Conservation (phyloP, 35 echinoderm and acorn worm genomes). For the Acanthaster planci region DNA sequence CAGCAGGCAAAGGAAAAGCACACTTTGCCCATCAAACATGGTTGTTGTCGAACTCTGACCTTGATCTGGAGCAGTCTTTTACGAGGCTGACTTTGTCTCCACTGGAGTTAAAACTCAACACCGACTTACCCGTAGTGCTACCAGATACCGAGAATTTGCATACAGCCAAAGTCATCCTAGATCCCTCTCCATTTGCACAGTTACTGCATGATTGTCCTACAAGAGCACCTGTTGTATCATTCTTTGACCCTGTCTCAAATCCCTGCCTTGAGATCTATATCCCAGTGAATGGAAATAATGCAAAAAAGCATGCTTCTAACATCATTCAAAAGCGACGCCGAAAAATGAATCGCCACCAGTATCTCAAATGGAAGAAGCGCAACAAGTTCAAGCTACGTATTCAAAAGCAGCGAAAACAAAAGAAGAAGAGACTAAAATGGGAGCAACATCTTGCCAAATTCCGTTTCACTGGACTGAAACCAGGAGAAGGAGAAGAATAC, state of each 20-base stretch:
- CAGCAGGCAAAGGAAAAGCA: neutral
- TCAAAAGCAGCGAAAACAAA: constrained; percentile 36
- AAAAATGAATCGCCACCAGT: constrained; percentile 62
- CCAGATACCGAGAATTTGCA: neutral
- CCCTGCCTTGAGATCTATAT: neutral
- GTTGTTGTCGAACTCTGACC: neutral
- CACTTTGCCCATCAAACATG: neutral
- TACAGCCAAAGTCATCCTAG: neutral
- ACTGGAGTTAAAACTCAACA: neutral
- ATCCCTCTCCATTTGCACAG: neutral
- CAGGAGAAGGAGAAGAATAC: constrained; percentile 32
- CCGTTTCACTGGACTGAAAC: constrained; percentile 37
- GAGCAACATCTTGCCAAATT: constrained; percentile 48
- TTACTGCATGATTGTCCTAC: neutral
- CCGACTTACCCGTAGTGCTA: neutral
- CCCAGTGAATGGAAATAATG: neutral
- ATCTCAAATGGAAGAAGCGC: constrained; percentile 54
- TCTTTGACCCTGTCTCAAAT: neutral
- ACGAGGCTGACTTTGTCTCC: neutral
- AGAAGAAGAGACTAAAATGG: constrained; percentile 39
- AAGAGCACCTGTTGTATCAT: neutral
- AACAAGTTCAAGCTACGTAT: constrained; percentile 61
- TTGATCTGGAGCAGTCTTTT: neutral
- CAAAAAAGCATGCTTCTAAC: constrained; percentile 39
- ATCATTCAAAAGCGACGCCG: constrained; percentile 48